A percentile compares a stretch with the other conserved stretches of the same genome.
These are phyloP conservation scores for Rhagoletis zephyria DNA, from an alignment of 1,140 invertebrate species.

Conservation along the genomic window DNA sequence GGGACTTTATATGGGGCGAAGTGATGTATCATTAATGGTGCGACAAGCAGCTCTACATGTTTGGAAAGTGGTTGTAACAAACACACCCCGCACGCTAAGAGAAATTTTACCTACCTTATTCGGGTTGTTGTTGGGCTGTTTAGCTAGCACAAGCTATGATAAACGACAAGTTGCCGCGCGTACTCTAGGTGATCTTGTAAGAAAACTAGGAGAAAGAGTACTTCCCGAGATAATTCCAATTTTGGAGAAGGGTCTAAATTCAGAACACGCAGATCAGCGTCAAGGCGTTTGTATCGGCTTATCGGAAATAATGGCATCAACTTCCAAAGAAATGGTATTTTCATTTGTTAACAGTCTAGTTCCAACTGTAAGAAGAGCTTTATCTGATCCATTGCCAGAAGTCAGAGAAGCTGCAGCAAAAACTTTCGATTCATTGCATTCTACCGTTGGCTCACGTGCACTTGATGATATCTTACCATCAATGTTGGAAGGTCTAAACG, in stretches of 20 bases:
- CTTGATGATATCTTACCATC: conserved; percentile 97
- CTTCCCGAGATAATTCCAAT: conserved; percentile 98
- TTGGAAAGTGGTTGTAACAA: conserved; percentile 98
- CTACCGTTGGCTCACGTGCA: conserved; percentile 92
- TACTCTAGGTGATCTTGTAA: conserved; percentile 96
- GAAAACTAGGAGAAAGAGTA: conserved; percentile 97
- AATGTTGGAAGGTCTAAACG: conserved; percentile 88
- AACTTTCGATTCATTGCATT: conserved; percentile 96
- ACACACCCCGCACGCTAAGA: conserved; percentile 94
- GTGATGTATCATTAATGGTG: conserved; percentile 96
- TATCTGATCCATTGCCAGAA: conserved; percentile 93
- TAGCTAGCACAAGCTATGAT: conserved; percentile 95
- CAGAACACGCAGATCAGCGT: conserved; percentile 91
- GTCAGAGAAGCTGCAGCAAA: conserved; percentile 95
- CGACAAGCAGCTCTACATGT: conserved; percentile 97
- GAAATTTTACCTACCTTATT: conserved; percentile 97
- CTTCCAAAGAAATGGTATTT: conserved; percentile 93
- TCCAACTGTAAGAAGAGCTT: conserved; percentile 94
- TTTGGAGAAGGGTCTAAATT: conserved; percentile 92
- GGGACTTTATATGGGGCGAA: conserved; percentile 97
- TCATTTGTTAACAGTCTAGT: conserved; percentile 95
- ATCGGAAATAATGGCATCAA: conserved; percentile 97
- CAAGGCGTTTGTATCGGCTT: conserved; percentile 98
- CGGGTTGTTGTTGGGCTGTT: conserved; percentile 89
- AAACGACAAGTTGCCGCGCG: conserved; percentile 95